Conservation (phyloP, 1,140 invertebrate species). For the Drosophila sproati region DNA sequence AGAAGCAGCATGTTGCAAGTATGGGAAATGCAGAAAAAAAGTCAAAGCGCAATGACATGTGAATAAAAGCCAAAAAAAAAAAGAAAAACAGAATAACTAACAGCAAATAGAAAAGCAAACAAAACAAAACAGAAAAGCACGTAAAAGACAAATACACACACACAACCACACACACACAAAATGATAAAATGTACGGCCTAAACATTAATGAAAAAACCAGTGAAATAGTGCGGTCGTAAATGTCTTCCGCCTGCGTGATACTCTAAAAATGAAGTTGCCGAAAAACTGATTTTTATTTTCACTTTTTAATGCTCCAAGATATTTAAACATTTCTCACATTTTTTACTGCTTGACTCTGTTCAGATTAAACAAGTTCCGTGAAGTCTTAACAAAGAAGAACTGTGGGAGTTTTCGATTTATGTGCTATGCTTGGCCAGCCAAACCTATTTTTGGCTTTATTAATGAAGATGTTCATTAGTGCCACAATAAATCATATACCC, state of each 20-base stretch:
- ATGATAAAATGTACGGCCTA: slow-evolving; percentile 6
- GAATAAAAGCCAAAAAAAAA: slow-evolving; percentile 17
- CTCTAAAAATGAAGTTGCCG: no score
- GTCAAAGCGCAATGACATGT: slow-evolving; percentile 36
- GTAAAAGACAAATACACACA: background rate
- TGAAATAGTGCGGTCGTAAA: background rate
- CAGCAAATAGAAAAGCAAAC: slow-evolving; percentile 13
- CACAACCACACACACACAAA: background rate
- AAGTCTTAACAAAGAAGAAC: background rate
- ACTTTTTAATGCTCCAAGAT: background rate
- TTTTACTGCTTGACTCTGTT: no score
- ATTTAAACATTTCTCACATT: background rate
- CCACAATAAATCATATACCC: background rate
- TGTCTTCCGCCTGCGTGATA: background rate
- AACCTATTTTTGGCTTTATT: background rate
- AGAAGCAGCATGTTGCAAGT: slow-evolving; percentile 26
- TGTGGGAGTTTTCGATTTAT: background rate
- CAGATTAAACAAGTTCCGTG: background rate
- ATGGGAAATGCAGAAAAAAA: slow-evolving; percentile 19
- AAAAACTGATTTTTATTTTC: no score
- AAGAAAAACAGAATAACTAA: slow-evolving; percentile 15
- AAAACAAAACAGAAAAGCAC: slow-evolving; percentile 9
- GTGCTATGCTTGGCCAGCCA: background rate
- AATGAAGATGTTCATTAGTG: background rate
- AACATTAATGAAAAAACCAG: slow-evolving; percentile 8